phyloP scores from a whole-genome alignment of 2,797 vertebrate genomes.

The Enteromius viviparus region DNA sequence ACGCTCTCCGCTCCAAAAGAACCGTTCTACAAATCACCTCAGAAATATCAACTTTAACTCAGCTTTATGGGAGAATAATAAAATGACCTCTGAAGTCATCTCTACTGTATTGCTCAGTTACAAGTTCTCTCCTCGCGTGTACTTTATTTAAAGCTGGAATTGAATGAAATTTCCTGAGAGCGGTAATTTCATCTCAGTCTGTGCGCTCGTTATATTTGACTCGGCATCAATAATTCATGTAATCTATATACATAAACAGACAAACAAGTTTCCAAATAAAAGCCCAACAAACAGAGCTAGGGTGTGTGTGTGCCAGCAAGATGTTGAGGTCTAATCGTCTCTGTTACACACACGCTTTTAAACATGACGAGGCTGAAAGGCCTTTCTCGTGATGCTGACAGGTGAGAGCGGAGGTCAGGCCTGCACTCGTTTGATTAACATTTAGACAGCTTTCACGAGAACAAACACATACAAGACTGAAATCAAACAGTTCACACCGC shows the following conservation, averaged over 20 bases:
- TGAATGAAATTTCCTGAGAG: conserved; percentile 37
- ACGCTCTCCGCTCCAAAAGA: neutral
- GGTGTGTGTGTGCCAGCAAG: neutral
- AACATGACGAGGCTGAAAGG: conserved; percentile 21
- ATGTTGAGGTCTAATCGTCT: conserved; percentile 11
- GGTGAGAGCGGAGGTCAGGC: neutral
- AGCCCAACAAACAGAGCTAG: conserved; percentile 15
- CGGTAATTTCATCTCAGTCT: conserved; percentile 41
- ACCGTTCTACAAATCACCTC: neutral
- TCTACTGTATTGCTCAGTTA: neutral
- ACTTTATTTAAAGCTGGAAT: conserved; percentile 42
- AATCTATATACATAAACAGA: conserved; percentile 47
- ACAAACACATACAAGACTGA: neutral
- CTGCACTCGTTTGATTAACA: conserved; percentile 38
- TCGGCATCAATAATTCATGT: conserved; percentile 39
- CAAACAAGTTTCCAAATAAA: conserved; percentile 44
- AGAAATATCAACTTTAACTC: conserved; percentile 18
- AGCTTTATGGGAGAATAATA: conserved; percentile 5
- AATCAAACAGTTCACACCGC: neutral
- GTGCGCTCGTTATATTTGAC: conserved; percentile 1
- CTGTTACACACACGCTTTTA: neutral
- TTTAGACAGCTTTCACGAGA: conserved; percentile 33
- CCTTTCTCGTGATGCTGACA: neutral
- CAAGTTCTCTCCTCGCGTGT: neutral
- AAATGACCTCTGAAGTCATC: conserved; percentile 24